Base-by-base conservation (phyloP, 2,113 vertebrate species). In the Myocastor coypus region DNA sequence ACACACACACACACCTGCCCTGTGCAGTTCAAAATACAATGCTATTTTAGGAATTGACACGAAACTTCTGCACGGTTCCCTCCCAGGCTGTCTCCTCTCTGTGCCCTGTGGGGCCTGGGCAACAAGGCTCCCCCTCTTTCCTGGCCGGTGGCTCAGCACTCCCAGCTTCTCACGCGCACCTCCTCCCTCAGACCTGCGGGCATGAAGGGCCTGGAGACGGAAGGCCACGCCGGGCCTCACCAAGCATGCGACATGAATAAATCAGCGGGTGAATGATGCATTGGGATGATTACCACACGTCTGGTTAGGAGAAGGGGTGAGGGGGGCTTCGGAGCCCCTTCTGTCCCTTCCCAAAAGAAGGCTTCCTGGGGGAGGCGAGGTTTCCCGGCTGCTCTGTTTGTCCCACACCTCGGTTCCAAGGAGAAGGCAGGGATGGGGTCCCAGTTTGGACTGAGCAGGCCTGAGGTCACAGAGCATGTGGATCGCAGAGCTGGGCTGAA, bases 401-500 rank as follows among this genome's bases (percentile, higher is more conserved):
- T 50, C 37, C 26, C 75, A 30, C 32, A 40, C 64, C 66, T 83
- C 78, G 24, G 4, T 26, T 59, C 30, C 57, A 32, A 64, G 91
- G 88, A 63, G 11, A 85, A 83, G 34, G 52, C 80, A 66, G 17
- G n/a, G 17, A 84, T 50, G 20, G 4, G 85, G 50, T 71, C 75
- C 83, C 19, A 32, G 0, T 84, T 84, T 86, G 4, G 71, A 59
- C 55, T 91, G 73, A 69, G 37, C 37, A 40, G 83, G 34, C 66
- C 87, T 96, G 87, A 94, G 96, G 95, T 96, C 95, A 91, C 95
- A 93, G 64, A 93, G 93, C 13, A 0, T 64, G 19, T n/a, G 20
- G 0, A 40, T 69, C 83, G 55, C 73, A 87, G 71, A 82, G 80
- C 83, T 91, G 83, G 34, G 37, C 52, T 92, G 91, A 57, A 91